These are phyloP conservation scores for Ophonus ardosiacus DNA, from an alignment of 2,888 invertebrate species.

Conservation along the genomic window DNA sequence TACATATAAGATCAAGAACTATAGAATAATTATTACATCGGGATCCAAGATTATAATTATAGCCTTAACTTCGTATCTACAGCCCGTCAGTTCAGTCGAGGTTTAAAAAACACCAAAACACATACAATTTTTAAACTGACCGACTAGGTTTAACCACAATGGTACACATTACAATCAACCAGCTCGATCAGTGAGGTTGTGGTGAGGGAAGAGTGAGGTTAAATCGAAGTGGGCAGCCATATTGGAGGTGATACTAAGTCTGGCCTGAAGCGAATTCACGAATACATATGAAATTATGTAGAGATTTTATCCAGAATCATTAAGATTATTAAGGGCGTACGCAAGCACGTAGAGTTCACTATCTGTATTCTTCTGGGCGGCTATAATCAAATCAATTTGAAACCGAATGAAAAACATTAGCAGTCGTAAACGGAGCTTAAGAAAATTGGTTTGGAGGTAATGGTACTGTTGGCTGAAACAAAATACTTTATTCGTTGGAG, in stretches of 20 bases:
- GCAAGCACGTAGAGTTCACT: neutral
- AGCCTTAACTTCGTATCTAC: slow-evolving; percentile 72
- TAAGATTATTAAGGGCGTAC: slow-evolving; percentile 75
- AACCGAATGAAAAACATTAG: slow-evolving; percentile 64
- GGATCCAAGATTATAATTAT: slow-evolving; percentile 74
- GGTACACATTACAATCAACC: slow-evolving; percentile 69
- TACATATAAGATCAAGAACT: slow-evolving; percentile 72
- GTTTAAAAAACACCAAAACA: slow-evolving; percentile 67
- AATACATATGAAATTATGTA: slow-evolving; percentile 75
- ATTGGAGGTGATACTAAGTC: slow-evolving; percentile 73
- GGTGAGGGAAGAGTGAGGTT: neutral
- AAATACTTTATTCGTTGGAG: slow-evolving; percentile 46
- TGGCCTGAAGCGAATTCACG: slow-evolving; percentile 74
- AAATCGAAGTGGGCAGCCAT: slow-evolving; percentile 66
- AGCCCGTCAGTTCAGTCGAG: slow-evolving; percentile 71
- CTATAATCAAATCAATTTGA: slow-evolving; percentile 64
- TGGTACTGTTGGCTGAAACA: slow-evolving; percentile 29
- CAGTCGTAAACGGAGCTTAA: slow-evolving; percentile 59
- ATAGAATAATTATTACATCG: slow-evolving; percentile 74
- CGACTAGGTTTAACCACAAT: slow-evolving; percentile 69
- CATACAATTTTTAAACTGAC: slow-evolving; percentile 67
- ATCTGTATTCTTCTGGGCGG: slow-evolving; percentile 27
- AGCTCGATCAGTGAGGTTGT: neutral
- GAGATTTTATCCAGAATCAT: slow-evolving; percentile 76
- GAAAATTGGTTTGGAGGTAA: slow-evolving; percentile 58